Conservation (phyloP, 2,113 vertebrate genomes). For the Propithecus coquereli region DNA sequence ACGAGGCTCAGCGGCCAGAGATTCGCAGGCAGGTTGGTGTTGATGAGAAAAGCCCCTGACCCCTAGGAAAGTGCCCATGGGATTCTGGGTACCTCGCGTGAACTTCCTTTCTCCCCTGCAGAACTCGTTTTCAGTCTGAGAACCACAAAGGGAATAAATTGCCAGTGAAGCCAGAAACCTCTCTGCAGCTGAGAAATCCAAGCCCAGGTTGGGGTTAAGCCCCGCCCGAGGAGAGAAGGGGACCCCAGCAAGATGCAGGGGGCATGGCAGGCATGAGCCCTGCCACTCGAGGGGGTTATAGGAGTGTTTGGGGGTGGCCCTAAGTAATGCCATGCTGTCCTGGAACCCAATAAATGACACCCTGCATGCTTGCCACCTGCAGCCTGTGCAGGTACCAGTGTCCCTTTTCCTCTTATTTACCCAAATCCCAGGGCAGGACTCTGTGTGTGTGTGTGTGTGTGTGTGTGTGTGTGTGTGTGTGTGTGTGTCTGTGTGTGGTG, state of each 20-base stretch:
- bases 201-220: slow-evolving; percentile 27
- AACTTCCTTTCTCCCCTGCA: slow-evolving; percentile 60
- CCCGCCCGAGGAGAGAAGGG: background rate
- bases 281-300: background rate
- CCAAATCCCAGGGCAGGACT: background rate
- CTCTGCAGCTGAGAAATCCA: slow-evolving; percentile 62
- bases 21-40: slow-evolving; percentile 67
- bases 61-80: slow-evolving; percentile 46
- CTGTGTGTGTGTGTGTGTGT: background rate
- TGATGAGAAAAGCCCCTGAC: slow-evolving; percentile 72
- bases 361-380: background rate
- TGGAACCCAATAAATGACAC: background rate
- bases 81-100: slow-evolving; percentile 61
- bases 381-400: background rate
- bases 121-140: slow-evolving; percentile 65
- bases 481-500: no score
- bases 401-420: background rate
- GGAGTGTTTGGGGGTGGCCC: background rate
- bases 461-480: no score
- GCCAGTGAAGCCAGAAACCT: slow-evolving; percentile 61
- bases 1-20: slow-evolving; percentile 50
- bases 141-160: slow-evolving; percentile 63
- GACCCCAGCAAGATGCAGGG: background rate
- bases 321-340: background rate
- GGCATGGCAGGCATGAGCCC: background rate